Base-by-base conservation (phyloP, 1,140 invertebrate species). In the Heliothis subflexa region DNA sequence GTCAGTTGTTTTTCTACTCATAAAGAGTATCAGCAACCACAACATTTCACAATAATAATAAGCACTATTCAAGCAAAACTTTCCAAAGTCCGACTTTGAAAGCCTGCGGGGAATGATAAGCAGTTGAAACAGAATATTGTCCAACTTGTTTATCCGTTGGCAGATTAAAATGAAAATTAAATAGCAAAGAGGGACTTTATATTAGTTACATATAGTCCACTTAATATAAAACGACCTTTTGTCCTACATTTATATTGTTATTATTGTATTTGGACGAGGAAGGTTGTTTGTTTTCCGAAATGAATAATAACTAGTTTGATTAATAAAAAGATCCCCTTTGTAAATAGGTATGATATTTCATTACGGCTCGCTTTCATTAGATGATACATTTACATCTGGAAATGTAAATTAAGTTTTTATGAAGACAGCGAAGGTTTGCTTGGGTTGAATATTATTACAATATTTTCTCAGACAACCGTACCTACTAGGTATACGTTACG, bases 91-190 rank as follows among this genome's bases (percentile, higher is more conserved):
- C n/a, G 45, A 45, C 61, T 64, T 64, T 45, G 16, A 45, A 64
- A 40, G 40, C 61, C 61, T 64, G 61, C n/a, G 10, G 0, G 18
- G n/a, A 11, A 64, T 47, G 61, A 64, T 64, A 64, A 64, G 61
- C 61, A 10, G 33, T 64, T 18, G 40, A 45, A 64, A 64, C 61
- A 64, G 52, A 62, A 64, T 64, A 64, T 64, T 64, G 40, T 64
- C 45, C 61, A 47, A 45, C 40, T 64, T 64, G 61, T 64, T 64
- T 64, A 64, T 45, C 33, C 61, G 61, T 12, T 47, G 33, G 33
- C 33, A 64, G 61, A 64, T 64, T 64, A 64, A 64, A 64, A 64
- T 64, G 61, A 64, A 64, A 64, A 45, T 45, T 33, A 45, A 47
- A 47, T 45, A 7, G 61, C 59, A 62, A 54, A 57, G 61, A 62